Evolutionary conservation across 1,140 invertebrate species (phyloP).

Genomic region (Venturia canescens): DNA sequence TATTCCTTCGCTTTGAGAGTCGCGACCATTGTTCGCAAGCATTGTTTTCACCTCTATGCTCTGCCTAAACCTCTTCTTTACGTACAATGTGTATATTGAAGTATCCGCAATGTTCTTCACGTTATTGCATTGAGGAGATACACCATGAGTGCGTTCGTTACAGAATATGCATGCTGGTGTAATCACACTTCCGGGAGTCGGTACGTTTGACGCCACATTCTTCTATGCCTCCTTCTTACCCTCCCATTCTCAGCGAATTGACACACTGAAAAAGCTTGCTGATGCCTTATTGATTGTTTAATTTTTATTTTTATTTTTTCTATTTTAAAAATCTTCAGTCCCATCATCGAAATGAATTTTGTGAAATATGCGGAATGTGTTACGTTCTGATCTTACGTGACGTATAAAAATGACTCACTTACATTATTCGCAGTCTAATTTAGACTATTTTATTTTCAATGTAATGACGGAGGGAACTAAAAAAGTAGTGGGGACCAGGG

Average conservation of each 20-base stretch:
- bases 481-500: no score
- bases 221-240: not conserved
- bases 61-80: not conserved
- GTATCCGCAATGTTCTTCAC: not conserved
- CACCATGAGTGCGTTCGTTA: slow-evolving; percentile 13
- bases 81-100: not conserved
- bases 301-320: no score
- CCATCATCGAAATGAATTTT: no score
- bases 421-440: no score
- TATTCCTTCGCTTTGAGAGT: slow-evolving; percentile 54
- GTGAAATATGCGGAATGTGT: no score
- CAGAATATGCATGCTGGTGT: slow-evolving; percentile 9
- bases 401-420: no score
- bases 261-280: no score
- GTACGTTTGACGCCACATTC: slow-evolving; percentile 13
- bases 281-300: no score
- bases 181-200: slow-evolving; percentile 21
- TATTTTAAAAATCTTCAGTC: no score
- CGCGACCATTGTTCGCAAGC: slow-evolving; percentile 62
- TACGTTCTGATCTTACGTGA: no score
- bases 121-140: not conserved
- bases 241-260: not conserved
- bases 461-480: no score
- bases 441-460: no score
- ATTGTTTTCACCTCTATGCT: slow-evolving; percentile 39